These are phyloP conservation scores for Chloropsis cyanopogon DNA, from an alignment of 2,113 vertebrate genomes.

Conservation along the genomic window DNA sequence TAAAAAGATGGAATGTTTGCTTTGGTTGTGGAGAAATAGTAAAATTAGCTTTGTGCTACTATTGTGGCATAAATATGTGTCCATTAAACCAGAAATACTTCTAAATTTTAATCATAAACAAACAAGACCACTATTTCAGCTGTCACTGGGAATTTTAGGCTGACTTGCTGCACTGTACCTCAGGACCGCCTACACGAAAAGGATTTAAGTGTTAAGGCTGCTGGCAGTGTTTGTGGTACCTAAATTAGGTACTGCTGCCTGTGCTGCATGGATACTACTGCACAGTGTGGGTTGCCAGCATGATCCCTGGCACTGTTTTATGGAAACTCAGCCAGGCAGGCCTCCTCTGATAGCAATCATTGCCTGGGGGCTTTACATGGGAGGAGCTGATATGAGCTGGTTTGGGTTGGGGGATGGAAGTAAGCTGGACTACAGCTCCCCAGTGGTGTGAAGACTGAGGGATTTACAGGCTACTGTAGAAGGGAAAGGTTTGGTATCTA, in stretches of 20 bases:
- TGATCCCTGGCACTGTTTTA: background rate
- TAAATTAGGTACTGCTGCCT: background rate
- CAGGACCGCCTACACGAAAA: background rate
- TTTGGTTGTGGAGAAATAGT: background rate
- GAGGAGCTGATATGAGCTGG: background rate
- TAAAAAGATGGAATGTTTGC: background rate
- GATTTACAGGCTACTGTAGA: background rate
- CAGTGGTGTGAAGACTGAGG: background rate
- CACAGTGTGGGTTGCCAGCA: background rate
- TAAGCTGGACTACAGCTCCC: background rate
- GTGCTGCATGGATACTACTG: background rate
- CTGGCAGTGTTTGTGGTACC: background rate
- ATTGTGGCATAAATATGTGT: background rate
- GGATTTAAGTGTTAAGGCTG: background rate
- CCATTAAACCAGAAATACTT: background rate
- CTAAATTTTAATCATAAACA: background rate
- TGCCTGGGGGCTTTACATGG: background rate
- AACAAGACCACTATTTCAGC: background rate
- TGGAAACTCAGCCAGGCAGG: background rate
- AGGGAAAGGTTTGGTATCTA: background rate
- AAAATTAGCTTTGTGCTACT: background rate
- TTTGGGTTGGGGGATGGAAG: background rate
- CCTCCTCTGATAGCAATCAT: fast-evolving
- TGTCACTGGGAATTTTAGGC: background rate
- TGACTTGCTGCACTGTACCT: background rate